A percentile compares a stretch with the other conserved stretches of the same genome.
phyloP scores from a whole-genome alignment of 92 coral and sea anemone species.

The Umimayanthus chanpuru region DNA sequence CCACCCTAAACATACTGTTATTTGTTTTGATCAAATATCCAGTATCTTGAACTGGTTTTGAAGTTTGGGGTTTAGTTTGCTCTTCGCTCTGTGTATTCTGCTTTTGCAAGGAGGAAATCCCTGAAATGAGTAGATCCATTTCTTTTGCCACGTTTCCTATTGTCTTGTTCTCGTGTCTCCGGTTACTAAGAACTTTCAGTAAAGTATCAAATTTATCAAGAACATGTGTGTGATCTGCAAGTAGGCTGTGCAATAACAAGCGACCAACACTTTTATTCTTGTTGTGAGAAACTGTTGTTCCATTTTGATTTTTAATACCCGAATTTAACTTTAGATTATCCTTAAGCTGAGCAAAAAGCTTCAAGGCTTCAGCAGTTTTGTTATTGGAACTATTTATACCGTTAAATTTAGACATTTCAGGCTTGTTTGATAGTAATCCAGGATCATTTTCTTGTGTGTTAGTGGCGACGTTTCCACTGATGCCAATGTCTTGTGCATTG shows the following conservation, averaged over 20 bases:
- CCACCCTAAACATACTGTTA: not conserved
- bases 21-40: not conserved
- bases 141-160: not conserved
- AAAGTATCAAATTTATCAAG: constrained; percentile 2
- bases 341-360: not conserved
- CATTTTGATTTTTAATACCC: not conserved
- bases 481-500: not conserved
- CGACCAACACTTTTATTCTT: not conserved
- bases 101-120: not conserved
- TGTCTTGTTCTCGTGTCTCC: not conserved
- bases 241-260: not conserved
- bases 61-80: not conserved
- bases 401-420: not conserved
- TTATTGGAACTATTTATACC: not conserved
- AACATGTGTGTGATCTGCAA: not conserved
- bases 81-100: not conserved
- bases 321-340: not conserved
- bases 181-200: not conserved
- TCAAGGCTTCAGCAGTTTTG: not conserved
- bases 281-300: not conserved
- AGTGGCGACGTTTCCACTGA: not conserved
- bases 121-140: not conserved
- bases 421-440: not conserved
- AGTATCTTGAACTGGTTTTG: not conserved
- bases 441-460: not conserved